These are phyloP conservation scores for Euglossa dilemma DNA, from an alignment of 1,140 invertebrate species.

Conservation along the genomic window DNA sequence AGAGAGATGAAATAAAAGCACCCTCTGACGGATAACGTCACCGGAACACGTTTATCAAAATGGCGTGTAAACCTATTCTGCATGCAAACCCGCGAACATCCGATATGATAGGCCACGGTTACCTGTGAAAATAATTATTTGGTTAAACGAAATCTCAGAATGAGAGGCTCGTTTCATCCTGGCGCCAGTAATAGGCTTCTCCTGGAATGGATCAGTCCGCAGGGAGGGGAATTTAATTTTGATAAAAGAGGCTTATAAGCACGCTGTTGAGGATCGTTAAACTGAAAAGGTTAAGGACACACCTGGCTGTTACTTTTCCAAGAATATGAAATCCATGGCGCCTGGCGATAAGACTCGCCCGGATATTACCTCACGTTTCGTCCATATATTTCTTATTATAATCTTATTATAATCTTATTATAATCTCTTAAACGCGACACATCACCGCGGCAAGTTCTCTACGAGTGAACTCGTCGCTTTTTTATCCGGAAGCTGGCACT, in stretches of 20 bases:
- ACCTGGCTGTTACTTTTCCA: constrained; percentile 47
- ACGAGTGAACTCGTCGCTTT: too few relatives aligned
- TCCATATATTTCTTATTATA: constrained; percentile 35
- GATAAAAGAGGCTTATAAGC: constrained; percentile 74
- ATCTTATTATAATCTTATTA: too few relatives aligned
- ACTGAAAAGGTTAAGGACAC: constrained; percentile 14
- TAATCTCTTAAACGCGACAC: too few relatives aligned
- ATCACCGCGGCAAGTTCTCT: too few relatives aligned
- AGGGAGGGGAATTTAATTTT: constrained; percentile 68
- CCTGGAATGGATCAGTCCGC: neutral
- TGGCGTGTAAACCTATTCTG: too few relatives aligned
- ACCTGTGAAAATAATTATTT: constrained; percentile 30
- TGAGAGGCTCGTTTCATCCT: neutral
- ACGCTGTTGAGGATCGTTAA: constrained; percentile 41
- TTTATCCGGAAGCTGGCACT: too few relatives aligned
- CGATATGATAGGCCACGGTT: neutral
- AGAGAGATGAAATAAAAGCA: too few relatives aligned
- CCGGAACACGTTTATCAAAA: too few relatives aligned
- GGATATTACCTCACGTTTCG: constrained; percentile 43
- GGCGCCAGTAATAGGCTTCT: neutral
- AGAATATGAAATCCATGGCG: constrained; percentile 59
- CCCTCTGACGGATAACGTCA: too few relatives aligned
- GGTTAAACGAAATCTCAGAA: constrained; percentile 23
- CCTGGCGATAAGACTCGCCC: constrained; percentile 48
- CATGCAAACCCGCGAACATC: neutral